Percentiles rank a stretch among this genome's conserved stretches.
These are phyloP conservation scores for Strigamia maritima DNA, from an alignment of 2,888 invertebrate genomes.

Conservation along the genomic window DNA sequence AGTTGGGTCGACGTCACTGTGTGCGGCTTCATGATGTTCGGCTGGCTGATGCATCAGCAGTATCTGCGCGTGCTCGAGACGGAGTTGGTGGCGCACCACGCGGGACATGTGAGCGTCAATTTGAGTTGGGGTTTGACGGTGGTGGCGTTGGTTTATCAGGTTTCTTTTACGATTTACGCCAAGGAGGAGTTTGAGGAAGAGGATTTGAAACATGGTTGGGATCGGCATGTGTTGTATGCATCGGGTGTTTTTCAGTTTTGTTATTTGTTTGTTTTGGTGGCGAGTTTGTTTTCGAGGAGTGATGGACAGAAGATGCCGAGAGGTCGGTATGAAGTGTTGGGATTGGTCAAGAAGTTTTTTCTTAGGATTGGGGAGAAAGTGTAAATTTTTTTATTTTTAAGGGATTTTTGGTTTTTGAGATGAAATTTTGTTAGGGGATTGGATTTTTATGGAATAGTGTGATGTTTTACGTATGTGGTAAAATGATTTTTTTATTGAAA, in stretches of 20 bases:
- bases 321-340: not conserved
- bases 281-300: not conserved
- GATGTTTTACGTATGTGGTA: no score
- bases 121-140: conserved; percentile 12
- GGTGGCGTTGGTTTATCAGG: conserved; percentile 11
- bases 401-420: not conserved
- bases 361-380: not conserved
- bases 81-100: not conserved
- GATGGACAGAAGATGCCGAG: not conserved
- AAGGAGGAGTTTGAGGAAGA: not conserved
- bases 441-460: not conserved
- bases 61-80: not conserved
- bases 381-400: not conserved
- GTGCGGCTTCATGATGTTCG: conserved; percentile 16
- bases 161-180: not conserved
- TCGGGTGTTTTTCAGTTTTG: not conserved
- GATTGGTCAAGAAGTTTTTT: not conserved
- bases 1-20: conserved; percentile 1
- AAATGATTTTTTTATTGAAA: no score
- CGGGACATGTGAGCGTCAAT: not conserved
- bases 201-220: not conserved
- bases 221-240: not conserved
- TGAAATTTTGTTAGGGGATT: not conserved
- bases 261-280: not conserved
- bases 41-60: conserved; percentile 26